Conservation (phyloP, 2,888 invertebrate genomes). For the Lysandra bellargus region DNA sequence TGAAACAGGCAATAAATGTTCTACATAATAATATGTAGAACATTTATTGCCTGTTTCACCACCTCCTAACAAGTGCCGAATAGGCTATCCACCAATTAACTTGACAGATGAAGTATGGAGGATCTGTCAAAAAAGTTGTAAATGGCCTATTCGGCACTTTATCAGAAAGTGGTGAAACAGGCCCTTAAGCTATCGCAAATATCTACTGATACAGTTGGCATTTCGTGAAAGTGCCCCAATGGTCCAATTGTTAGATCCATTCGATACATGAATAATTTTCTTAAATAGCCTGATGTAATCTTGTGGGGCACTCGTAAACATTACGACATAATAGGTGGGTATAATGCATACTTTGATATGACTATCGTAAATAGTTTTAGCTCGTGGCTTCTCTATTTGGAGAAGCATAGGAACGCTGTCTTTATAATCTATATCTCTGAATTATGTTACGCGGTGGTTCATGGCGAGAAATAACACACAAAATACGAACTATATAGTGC, state of each 20-base stretch:
- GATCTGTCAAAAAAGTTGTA: too few species aligned
- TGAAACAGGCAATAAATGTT: too few species aligned
- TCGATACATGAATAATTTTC: slow-evolving; percentile 25
- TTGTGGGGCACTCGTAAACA: not conserved
- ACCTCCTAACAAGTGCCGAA: too few species aligned
- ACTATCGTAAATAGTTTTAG: not conserved
- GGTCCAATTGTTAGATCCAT: slow-evolving; percentile 7
- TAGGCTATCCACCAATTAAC: too few species aligned
- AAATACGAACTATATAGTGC: too few species aligned
- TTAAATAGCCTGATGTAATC: slow-evolving; percentile 26
- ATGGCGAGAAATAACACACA: too few species aligned
- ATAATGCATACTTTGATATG: slow-evolving; percentile 2
- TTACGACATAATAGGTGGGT: slow-evolving; percentile 14
- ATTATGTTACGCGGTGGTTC: too few species aligned
- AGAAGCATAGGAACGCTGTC: slow-evolving; percentile 36
- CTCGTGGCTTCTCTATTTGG: not conserved
- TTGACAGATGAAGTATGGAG: too few species aligned
- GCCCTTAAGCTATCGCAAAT: not conserved
- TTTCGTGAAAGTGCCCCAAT: slow-evolving; percentile 24
- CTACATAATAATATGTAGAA: not conserved
- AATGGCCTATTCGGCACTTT: too few species aligned
- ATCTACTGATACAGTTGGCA: not conserved
- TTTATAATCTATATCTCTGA: slow-evolving; percentile 35
- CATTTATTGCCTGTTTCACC: not conserved
- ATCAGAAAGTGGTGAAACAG: too few species aligned